Base-by-base conservation (phyloP, 1,140 invertebrate genomes). In the Aleiodes sp. region DNA sequence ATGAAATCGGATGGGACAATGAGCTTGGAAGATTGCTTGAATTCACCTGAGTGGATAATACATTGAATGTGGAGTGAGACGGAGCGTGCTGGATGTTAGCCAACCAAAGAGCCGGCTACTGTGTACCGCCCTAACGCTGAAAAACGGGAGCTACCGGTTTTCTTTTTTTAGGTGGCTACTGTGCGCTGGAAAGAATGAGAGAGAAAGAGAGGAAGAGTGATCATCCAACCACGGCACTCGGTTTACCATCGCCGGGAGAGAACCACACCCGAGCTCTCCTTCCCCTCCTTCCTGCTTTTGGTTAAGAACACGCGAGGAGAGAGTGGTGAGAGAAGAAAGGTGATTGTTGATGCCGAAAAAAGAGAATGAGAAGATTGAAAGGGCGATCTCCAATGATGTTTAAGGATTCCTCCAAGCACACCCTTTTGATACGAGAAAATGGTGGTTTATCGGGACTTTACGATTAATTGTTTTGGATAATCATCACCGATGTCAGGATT, bases 61-160 rank as follows among this genome's bases (percentile, higher is more conserved):
- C 10, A n/a, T 61, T 21, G 41, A 64, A 61, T 61, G 70, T 59
- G 24, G 65, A 61, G 72, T 61, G 29, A 57, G 61, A 66, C 26
- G 41, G 56, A 59, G 57, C 33, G 52, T 59, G 62, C 2, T 21
- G 28, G 59, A 57, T 24, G 43, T 71, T 79, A 80, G 80, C 80
- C 82, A 84, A 84, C 82, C 78, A 82, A 81, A 81, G 76, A 77
- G 71, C 72, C 26, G 61, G 80, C 84, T 86, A 85, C 84, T 70
- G 85, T 81, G 83, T 80, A 77, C 80, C 85, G 83, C 81, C 83
- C 82, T 84, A 76, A 65, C 76, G 77, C 76, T 77, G n/a, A n/a
- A 80, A 80, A 80, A 76, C 75, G 62, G 72, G 63, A 70, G 78
- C 83, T 85, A 85, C 82, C 76, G 83, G 81, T 85, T 84, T 82